Evolutionary conservation across 2,888 invertebrate genomes (phyloP).

Genomic region (Opisthograptis luteolata): DNA sequence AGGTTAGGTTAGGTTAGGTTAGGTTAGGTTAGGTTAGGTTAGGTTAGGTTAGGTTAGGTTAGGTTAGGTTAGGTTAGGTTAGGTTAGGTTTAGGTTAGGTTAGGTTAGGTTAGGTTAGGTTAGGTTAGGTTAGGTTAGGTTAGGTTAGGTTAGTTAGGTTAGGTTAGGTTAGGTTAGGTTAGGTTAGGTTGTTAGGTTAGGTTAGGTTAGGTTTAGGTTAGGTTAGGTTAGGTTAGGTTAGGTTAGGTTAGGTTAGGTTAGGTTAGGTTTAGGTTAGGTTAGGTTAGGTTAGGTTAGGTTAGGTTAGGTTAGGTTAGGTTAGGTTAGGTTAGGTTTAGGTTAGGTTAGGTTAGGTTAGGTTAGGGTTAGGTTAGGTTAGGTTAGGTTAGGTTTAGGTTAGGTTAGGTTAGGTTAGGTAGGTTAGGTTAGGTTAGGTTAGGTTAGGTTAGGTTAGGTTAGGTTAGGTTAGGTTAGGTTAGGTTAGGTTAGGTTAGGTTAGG

Average conservation of each 20-base stretch:
- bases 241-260: slow-evolving; percentile 32
- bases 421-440: slow-evolving; percentile 21
- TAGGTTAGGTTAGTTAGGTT: background rate
- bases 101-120: slow-evolving; percentile 30
- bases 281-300: slow-evolving; percentile 33
- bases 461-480: slow-evolving; percentile 21
- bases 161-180: slow-evolving; percentile 9
- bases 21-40: slow-evolving; percentile 27
- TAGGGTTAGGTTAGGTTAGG: slow-evolving; percentile 31
- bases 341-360: slow-evolving; percentile 28
- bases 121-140: slow-evolving; percentile 31
- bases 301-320: slow-evolving; percentile 26
- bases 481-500: slow-evolving; percentile 25
- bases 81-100: slow-evolving; percentile 27
- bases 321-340: slow-evolving; percentile 34
- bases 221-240: slow-evolving; percentile 30
- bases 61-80: slow-evolving; percentile 29
- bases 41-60: slow-evolving; percentile 30
- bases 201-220: slow-evolving; percentile 27
- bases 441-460: slow-evolving; percentile 23
- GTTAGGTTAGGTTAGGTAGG: slow-evolving; percentile 21
- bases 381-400: slow-evolving; percentile 26
- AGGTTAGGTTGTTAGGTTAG: slow-evolving; percentile 17
- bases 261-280: slow-evolving; percentile 26
- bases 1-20: slow-evolving; percentile 28